Conservation (phyloP, 2,113 vertebrate genomes). For the Chrysemys picta region DNA sequence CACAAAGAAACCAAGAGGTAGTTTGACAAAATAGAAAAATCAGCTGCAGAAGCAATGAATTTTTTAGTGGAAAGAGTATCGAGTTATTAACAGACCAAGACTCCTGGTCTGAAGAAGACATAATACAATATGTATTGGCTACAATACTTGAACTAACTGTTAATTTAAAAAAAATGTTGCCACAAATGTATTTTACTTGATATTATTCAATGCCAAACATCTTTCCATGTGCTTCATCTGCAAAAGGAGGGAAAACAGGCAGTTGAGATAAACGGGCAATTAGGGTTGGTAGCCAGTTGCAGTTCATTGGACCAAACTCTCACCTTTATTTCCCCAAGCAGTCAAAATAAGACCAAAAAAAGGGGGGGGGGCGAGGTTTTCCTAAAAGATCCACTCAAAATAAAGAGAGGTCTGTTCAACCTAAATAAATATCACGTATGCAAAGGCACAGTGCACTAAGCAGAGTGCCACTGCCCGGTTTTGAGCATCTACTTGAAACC, state of each 20-base stretch:
- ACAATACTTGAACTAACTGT: not conserved
- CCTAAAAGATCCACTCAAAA: not conserved
- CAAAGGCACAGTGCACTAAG: not conserved
- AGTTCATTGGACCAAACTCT: not conserved
- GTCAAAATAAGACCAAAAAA: not conserved
- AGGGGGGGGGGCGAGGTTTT: no score
- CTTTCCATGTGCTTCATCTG: not conserved
- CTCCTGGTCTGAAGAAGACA: not conserved
- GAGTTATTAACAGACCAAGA: slow-evolving; percentile 54
- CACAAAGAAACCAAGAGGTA: slow-evolving; percentile 15
- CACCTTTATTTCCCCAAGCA: not conserved
- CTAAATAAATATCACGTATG: not conserved
- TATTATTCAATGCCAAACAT: slow-evolving; percentile 16
- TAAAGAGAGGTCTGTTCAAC: not conserved
- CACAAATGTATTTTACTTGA: slow-evolving; percentile 45
- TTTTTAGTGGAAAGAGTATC: slow-evolving; percentile 46
- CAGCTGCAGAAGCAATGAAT: slow-evolving; percentile 6
- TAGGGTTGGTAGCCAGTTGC: not conserved
- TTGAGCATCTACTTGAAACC: slow-evolving; percentile 61
- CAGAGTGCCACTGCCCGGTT: slow-evolving; percentile 37
- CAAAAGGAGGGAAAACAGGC: not conserved
- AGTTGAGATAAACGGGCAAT: not conserved
- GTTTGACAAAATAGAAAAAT: slow-evolving; percentile 54
- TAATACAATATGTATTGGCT: not conserved
- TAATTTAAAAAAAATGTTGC: not conserved